Conservation (phyloP, 2,888 invertebrate genomes). For the Cryptus viduatorius region DNA sequence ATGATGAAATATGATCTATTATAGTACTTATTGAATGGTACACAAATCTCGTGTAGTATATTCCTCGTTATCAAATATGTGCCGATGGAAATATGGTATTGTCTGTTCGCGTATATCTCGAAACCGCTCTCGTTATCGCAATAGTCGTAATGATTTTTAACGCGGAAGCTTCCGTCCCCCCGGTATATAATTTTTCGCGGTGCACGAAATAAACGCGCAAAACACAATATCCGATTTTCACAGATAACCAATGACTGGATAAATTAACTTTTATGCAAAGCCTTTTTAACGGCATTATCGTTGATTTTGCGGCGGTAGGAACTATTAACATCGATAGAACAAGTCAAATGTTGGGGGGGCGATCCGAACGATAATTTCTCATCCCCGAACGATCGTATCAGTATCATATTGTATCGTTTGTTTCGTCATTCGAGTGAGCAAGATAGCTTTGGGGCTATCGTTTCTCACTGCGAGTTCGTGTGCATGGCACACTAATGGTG, state of each 20-base stretch:
- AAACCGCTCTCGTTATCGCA: too few relatives aligned
- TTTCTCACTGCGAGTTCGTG: conserved; percentile 40
- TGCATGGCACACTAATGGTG: conserved; percentile 73
- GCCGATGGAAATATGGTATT: too few relatives aligned
- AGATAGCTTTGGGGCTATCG: conserved; percentile 34
- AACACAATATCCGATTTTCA: too few relatives aligned
- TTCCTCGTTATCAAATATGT: too few relatives aligned
- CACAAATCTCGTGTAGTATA: too few relatives aligned
- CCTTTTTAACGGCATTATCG: neutral
- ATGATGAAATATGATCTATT: neutral
- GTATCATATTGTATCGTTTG: conserved; percentile 51
- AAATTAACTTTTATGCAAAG: neutral
- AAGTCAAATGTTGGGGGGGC: conserved; percentile 4
- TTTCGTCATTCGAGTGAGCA: conserved; percentile 43
- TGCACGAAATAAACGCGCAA: too few relatives aligned
- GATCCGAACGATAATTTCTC: conserved; percentile 51
- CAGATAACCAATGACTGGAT: too few relatives aligned
- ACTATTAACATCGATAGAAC: neutral
- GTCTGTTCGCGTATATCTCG: too few relatives aligned
- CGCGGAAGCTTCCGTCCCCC: too few relatives aligned
- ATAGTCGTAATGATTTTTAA: too few relatives aligned
- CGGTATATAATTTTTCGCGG: too few relatives aligned
- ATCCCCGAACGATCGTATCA: conserved; percentile 9
- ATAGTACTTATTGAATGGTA: too few relatives aligned
- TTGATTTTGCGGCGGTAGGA: neutral